A percentile compares a stretch with the other conserved stretches of the same genome.
phyloP scores from a whole-genome alignment of 2,797 vertebrate species.

The Tokudaia tokunoshimensis region DNA sequence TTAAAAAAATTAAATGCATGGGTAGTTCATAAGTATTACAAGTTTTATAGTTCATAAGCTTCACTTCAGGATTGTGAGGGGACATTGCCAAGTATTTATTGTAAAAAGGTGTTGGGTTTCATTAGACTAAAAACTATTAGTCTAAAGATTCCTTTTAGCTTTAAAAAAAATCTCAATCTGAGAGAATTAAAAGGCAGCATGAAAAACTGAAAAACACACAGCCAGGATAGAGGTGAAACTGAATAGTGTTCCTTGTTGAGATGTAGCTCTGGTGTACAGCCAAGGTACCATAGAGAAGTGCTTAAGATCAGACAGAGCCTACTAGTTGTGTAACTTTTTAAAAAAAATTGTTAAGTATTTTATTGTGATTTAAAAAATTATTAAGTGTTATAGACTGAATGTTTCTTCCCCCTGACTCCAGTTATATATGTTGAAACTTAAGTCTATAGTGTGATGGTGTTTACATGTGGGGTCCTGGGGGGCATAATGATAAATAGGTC shows the following conservation, averaged over 20 bases:
- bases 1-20: not conserved
- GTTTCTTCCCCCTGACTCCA: not conserved
- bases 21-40: not conserved
- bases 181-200: not conserved
- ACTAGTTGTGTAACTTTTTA: not conserved
- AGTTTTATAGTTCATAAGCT: constrained; percentile 18
- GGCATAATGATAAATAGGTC: not conserved
- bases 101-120: not conserved
- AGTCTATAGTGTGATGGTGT: not conserved
- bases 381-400: not conserved
- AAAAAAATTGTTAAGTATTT: not conserved
- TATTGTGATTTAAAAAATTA: not conserved
- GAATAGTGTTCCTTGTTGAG: not conserved
- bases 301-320: not conserved
- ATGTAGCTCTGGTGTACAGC: not conserved
- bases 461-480: not conserved
- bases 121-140: constrained; percentile 20
- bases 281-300: not conserved
- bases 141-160: not conserved
- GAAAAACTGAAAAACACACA: constrained; percentile 4
- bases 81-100: not conserved
- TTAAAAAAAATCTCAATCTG: not conserved
- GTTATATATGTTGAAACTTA: not conserved
- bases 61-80: not conserved
- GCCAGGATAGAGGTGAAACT: not conserved